Evolutionary conservation across 2,113 vertebrate genomes (phyloP).

Genomic region (Heterochromis multidens): DNA sequence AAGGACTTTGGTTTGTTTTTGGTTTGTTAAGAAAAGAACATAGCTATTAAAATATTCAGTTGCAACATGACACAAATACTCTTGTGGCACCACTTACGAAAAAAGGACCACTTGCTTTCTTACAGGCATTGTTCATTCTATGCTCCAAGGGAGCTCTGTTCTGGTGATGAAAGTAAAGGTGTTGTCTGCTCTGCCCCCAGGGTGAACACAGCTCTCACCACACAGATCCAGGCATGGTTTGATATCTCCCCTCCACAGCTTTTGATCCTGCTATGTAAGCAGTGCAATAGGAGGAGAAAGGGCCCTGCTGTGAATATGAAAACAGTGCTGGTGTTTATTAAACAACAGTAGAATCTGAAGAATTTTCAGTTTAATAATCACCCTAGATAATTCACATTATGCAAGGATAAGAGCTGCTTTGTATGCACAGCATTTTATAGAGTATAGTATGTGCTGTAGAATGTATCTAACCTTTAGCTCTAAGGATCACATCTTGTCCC

Average conservation of each 20-base stretch:
- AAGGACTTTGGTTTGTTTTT: neutral
- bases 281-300: slow-evolving; percentile 3
- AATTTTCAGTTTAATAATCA: slow-evolving; percentile 25
- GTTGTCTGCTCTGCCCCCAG: slow-evolving; percentile 47
- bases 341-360: slow-evolving; percentile 10
- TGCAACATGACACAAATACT: slow-evolving; percentile 13
- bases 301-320: slow-evolving; percentile 34
- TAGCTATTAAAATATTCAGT: slow-evolving; percentile 8
- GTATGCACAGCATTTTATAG: neutral
- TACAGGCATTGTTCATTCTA: slow-evolving; percentile 23
- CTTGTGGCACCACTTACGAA: slow-evolving; percentile 3
- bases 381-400: neutral
- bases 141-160: slow-evolving; percentile 22
- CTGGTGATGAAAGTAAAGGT: slow-evolving; percentile 47
- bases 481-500: neutral
- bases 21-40: neutral
- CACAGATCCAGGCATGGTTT: slow-evolving; percentile 41
- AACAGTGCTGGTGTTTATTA: slow-evolving; percentile 19
- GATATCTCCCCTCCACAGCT: slow-evolving; percentile 37
- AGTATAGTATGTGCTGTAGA: neutral
- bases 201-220: slow-evolving; percentile 30
- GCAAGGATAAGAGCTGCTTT: neutral
- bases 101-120: neutral
- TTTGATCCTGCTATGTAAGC: slow-evolving; percentile 48
- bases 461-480: neutral